These are phyloP conservation scores for Eurytoma californica DNA, from an alignment of 2,888 invertebrate genomes.

Conservation along the genomic window DNA sequence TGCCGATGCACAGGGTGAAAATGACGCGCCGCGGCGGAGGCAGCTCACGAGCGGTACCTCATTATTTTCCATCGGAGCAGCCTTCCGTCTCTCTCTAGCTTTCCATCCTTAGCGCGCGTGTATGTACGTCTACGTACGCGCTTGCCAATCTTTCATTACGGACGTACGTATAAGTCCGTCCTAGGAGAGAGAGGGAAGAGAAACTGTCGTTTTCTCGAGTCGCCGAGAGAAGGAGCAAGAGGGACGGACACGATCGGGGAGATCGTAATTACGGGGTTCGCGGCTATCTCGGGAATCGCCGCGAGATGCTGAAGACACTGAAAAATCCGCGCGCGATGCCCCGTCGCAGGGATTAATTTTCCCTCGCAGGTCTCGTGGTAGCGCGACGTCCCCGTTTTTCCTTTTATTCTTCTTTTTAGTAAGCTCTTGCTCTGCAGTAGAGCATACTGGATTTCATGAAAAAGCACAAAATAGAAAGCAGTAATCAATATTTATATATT, in stretches of 20 bases:
- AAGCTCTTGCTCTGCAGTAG: too few species aligned
- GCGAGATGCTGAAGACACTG: constrained; percentile 61
- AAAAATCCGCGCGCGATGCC: constrained; percentile 59
- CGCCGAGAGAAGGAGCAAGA: neutral
- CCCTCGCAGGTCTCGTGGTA: constrained; percentile 40
- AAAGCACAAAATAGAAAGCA: too few species aligned
- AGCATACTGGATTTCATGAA: too few species aligned
- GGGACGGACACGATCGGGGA: constrained; percentile 57
- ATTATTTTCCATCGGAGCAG: constrained; percentile 56
- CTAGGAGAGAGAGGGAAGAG: constrained; percentile 19
- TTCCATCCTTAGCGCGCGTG: constrained; percentile 30
- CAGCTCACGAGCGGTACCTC: constrained; percentile 35
- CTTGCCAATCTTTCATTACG: constrained; percentile 42
- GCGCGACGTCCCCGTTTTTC: neutral
- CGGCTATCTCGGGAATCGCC: constrained; percentile 56
- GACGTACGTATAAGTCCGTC: neutral
- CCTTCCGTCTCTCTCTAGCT: constrained; percentile 27
- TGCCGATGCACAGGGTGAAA: constrained; percentile 7
- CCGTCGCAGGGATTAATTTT: constrained; percentile 62
- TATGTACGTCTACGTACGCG: neutral
- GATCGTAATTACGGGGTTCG: constrained; percentile 63
- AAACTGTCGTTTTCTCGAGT: constrained; percentile 24
- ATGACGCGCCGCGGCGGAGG: constrained; percentile 6
- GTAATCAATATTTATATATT: too few species aligned
- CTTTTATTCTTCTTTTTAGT: too few species aligned